Percentiles rank a stretch among this genome's conserved stretches.
Conservation (phyloP, 2,888 invertebrate genomes). For the Limnephilus lunatus region DNA sequence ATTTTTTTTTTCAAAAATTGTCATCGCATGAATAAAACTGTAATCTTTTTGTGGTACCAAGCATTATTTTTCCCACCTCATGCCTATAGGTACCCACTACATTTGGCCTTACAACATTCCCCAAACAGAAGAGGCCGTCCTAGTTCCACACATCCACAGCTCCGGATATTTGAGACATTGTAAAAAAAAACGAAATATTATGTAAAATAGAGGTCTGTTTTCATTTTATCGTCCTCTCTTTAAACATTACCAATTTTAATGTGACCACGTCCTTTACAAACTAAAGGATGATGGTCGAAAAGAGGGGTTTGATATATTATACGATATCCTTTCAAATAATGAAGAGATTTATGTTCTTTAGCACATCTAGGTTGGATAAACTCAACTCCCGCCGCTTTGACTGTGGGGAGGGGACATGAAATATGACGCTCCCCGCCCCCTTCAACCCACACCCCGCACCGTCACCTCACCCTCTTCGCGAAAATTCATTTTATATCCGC, state of each 20-base stretch:
- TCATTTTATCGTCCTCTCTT: not conserved
- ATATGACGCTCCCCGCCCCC: not conserved
- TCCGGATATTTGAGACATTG: not conserved
- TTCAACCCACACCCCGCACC: not conserved
- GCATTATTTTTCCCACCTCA: not conserved
- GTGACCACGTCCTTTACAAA: slow-evolving; percentile 6
- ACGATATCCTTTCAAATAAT: slow-evolving; percentile 35
- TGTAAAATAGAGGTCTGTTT: not conserved
- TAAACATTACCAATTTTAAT: slow-evolving; percentile 17
- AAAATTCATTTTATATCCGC: not conserved
- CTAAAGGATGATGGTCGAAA: slow-evolving; percentile 18
- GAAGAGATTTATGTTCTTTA: slow-evolving; percentile 42
- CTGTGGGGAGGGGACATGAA: slow-evolving; percentile 30
- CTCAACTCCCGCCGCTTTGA: slow-evolving; percentile 14
- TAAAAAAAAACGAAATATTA: not conserved
- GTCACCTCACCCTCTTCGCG: not conserved
- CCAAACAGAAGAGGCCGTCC: not conserved
- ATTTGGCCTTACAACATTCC: not conserved
- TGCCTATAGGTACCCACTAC: not conserved
- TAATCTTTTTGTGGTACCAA: too few relatives aligned
- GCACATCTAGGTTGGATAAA: slow-evolving; percentile 37
- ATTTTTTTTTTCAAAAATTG: too few relatives aligned
- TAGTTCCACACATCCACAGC: too few relatives aligned
- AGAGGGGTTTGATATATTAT: slow-evolving; percentile 31
- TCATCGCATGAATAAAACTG: too few relatives aligned